Conservation (phyloP, 2,797 vertebrate genomes). For the Tapirus indicus region DNA sequence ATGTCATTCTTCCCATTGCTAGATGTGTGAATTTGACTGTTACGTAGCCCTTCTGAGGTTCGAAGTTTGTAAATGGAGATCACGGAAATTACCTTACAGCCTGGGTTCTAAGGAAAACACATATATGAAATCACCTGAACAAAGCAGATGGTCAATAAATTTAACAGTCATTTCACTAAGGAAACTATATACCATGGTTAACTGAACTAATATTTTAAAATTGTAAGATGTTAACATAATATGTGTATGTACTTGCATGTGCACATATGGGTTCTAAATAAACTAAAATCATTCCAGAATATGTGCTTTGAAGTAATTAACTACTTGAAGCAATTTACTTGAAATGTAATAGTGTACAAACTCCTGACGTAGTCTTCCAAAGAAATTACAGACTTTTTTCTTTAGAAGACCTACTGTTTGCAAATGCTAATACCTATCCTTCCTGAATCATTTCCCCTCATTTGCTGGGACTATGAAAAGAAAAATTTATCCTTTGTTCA, state of each 20-base stretch:
- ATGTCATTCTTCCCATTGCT: neutral
- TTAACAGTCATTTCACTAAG: neutral
- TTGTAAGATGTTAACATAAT: neutral
- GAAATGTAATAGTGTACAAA: neutral
- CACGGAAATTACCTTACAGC: neutral
- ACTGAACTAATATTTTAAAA: neutral
- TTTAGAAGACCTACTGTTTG: slow-evolving; percentile 26
- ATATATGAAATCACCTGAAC: neutral
- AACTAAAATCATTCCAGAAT: neutral
- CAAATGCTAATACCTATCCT: slow-evolving; percentile 59
- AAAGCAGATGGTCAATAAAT: neutral
- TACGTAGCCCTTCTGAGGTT: neutral
- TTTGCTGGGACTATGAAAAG: slow-evolving; percentile 52
- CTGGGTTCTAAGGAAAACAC: neutral
- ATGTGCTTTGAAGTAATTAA: slow-evolving; percentile 15
- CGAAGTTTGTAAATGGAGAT: neutral
- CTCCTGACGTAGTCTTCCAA: neutral
- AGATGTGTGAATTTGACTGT: neutral
- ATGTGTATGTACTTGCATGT: neutral
- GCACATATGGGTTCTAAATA: neutral
- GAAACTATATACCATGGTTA: neutral
- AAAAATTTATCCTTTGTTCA: slow-evolving; percentile 67
- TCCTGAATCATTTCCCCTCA: slow-evolving; percentile 58
- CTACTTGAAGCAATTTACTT: neutral
- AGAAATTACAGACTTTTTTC: neutral